These are phyloP conservation scores for Morpho deidamia DNA, from an alignment of 2,888 invertebrate genomes.

Conservation along the genomic window DNA sequence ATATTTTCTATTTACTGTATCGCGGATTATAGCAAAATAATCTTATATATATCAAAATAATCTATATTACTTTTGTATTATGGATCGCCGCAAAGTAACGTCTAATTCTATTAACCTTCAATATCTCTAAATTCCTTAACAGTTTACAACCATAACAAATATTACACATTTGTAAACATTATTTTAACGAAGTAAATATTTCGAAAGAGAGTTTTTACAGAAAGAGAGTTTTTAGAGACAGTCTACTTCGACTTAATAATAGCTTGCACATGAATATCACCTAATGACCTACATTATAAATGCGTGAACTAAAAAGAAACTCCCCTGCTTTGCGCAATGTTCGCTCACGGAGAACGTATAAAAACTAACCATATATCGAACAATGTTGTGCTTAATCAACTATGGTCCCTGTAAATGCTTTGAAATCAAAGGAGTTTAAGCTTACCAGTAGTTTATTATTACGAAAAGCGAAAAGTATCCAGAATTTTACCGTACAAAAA, in stretches of 20 bases:
- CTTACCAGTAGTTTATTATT: no score
- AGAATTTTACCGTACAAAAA: no score
- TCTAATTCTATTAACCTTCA: no score
- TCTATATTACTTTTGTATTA: no score
- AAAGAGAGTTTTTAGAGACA: slow-evolving; percentile 9
- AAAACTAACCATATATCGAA: neutral
- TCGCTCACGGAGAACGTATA: slow-evolving; percentile 35
- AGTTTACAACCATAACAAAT: neutral
- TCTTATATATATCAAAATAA: no score
- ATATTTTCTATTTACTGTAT: no score
- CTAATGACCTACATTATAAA: slow-evolving; percentile 51
- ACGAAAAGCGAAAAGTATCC: no score
- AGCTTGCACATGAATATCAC: slow-evolving; percentile 33
- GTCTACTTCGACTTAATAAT: slow-evolving; percentile 22
- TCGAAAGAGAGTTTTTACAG: slow-evolving; percentile 1
- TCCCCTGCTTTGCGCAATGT: slow-evolving; percentile 43
- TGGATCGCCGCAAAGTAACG: no score
- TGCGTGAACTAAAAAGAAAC: slow-evolving; percentile 49
- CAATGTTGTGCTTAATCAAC: no score
- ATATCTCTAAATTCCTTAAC: neutral
- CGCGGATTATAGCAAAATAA: no score
- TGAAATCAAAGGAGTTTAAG: neutral
- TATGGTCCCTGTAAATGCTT: neutral
- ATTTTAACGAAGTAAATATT: neutral
- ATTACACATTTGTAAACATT: no score